Percentiles rank a stretch among this genome's conserved stretches.
Evolutionary conservation across 2,888 invertebrate species (phyloP).

Genomic region (Mesopsocus fuscifrons): DNA sequence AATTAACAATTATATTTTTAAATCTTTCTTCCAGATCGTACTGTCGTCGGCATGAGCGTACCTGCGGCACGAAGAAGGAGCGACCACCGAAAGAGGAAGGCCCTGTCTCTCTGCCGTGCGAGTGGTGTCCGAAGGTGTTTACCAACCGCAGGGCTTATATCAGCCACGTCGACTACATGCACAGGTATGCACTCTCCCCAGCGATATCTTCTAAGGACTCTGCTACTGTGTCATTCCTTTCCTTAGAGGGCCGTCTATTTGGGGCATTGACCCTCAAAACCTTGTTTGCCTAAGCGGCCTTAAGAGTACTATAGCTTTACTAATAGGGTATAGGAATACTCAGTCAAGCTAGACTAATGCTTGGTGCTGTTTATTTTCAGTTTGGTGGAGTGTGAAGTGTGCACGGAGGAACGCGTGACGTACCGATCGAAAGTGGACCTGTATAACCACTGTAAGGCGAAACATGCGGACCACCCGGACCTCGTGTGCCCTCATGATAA

Average conservation of each 20-base stretch:
- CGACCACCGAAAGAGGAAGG: constrained; percentile 1
- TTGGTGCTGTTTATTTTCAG: neutral
- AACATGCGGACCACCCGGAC: constrained; percentile 32
- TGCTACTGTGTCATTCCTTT: too few relatives aligned
- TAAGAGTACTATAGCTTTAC: too few relatives aligned
- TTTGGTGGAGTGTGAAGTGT: constrained; percentile 2
- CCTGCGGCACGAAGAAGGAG: constrained; percentile 8
- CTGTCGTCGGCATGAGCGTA: constrained; percentile 3
- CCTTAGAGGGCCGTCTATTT: too few relatives aligned
- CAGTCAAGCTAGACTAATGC: too few relatives aligned
- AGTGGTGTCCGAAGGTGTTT: constrained; percentile 8
- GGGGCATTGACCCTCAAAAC: too few relatives aligned
- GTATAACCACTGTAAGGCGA: constrained; percentile 12
- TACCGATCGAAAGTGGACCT: constrained; percentile 4
- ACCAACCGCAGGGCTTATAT: neutral
- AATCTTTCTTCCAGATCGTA: too few relatives aligned
- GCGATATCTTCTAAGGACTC: too few relatives aligned
- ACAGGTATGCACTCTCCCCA: too few relatives aligned
- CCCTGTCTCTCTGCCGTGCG: neutral
- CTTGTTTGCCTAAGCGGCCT: too few relatives aligned
- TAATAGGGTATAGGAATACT: too few relatives aligned
- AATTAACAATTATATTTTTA: too few relatives aligned
- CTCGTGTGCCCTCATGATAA: constrained; percentile 26
- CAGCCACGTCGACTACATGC: constrained; percentile 8
- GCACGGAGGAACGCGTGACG: neutral